Evolutionary conservation across 2,888 invertebrate genomes (phyloP).

Genomic region (Capitulum mitella): DNA sequence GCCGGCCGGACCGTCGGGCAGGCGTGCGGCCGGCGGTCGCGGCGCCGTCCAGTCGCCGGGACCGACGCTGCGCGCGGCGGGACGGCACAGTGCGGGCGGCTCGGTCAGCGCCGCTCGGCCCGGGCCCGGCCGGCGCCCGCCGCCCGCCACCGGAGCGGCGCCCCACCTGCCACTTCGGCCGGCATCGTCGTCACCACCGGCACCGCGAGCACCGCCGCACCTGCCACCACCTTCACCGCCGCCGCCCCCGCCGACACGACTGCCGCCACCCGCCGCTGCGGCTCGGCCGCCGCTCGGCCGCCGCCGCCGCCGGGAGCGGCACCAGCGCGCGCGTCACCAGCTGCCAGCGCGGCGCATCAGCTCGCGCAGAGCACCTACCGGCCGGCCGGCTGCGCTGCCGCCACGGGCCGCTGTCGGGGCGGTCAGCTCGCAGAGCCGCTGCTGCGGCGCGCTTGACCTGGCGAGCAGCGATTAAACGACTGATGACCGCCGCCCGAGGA

Average conservation of each 20-base stretch:
- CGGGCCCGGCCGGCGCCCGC: too few relatives aligned
- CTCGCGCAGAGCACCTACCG: neutral
- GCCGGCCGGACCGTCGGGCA: too few relatives aligned
- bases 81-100: too few relatives aligned
- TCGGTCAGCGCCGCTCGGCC: too few relatives aligned
- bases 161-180: too few relatives aligned
- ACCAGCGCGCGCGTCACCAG: neutral
- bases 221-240: too few relatives aligned
- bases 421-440: neutral
- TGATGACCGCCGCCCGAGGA: slow-evolving; percentile 7
- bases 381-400: neutral
- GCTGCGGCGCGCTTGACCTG: neutral
- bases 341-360: neutral
- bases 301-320: neutral
- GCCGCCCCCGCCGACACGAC: neutral
- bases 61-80: too few relatives aligned
- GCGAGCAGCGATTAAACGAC: slow-evolving; percentile 12
- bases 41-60: too few relatives aligned
- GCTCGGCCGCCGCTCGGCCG: neutral
- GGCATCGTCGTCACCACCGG: too few relatives aligned
- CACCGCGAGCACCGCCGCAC: too few relatives aligned
- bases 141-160: too few relatives aligned
- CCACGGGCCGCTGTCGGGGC: neutral
- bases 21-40: too few relatives aligned
- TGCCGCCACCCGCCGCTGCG: neutral